Conservation (phyloP, 2,888 invertebrate species). For the Epicampocera succincta region DNA sequence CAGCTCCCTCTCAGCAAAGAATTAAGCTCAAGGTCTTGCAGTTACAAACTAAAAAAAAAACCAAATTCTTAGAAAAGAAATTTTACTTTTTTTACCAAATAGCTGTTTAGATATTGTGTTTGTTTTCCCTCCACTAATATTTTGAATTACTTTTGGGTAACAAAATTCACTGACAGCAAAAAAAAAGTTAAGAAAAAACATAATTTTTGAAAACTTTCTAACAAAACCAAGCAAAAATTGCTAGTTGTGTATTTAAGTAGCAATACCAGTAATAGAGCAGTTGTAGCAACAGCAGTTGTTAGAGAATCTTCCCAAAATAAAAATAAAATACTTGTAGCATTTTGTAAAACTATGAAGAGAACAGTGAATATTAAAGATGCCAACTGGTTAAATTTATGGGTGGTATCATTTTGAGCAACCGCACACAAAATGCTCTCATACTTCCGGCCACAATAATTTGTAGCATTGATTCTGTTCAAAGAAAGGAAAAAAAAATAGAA, state of each 20-base stretch:
- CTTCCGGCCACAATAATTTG: conserved; percentile 69
- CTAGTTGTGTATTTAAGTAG: conserved; percentile 18
- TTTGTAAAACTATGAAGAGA: conserved; percentile 43
- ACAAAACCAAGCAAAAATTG: conserved; percentile 44
- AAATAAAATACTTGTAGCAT: conserved; percentile 50
- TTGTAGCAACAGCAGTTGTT: conserved; percentile 39
- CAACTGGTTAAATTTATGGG: conserved; percentile 64
- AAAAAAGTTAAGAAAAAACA: conserved; percentile 11
- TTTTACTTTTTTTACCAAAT: background rate
- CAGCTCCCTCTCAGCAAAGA: background rate
- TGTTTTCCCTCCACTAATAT: background rate
- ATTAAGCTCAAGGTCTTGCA: conserved; percentile 62
- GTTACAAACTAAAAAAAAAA: background rate
- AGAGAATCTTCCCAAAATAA: conserved; percentile 6
- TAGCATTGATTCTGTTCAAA: conserved; percentile 62
- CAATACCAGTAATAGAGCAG: conserved; percentile 3
- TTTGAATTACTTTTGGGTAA: conserved; percentile 34
- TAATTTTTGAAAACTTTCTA: conserved; percentile 58
- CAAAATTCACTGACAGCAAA: conserved; percentile 38
- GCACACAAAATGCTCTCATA: conserved; percentile 62
- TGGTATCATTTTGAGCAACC: conserved; percentile 61
- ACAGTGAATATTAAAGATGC: conserved; percentile 51
- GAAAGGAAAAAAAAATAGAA: conserved; percentile 13
- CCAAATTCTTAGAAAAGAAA: background rate
- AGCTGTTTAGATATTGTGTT: background rate